Evolutionary conservation across 2,888 invertebrate species (phyloP).

Genomic region (Dicyrtomina minuta): DNA sequence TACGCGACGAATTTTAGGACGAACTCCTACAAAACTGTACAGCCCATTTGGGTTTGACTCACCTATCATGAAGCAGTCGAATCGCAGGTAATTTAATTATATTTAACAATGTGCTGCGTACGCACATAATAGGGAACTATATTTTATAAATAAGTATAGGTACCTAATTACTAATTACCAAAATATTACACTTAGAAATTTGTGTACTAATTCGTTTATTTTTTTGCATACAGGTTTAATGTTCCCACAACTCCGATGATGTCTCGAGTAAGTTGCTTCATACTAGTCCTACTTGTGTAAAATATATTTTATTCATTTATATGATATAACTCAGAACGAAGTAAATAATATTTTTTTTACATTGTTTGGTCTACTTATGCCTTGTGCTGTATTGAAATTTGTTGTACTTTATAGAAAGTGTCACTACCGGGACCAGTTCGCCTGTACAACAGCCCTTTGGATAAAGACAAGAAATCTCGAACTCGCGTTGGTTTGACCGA

Average conservation of each 20-base stretch:
- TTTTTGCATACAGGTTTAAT: not conserved
- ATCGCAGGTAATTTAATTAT: constrained; percentile 32
- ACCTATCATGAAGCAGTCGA: constrained; percentile 57
- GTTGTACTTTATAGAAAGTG: not conserved
- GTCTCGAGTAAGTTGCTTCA: constrained; percentile 19
- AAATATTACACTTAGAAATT: not conserved
- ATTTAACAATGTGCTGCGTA: too few species aligned
- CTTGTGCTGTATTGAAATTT: not conserved
- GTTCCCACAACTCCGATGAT: constrained; percentile 23
- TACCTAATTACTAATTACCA: not conserved
- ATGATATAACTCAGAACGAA: too few species aligned
- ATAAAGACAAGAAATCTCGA: not conserved
- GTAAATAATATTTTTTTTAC: too few species aligned
- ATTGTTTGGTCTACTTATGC: too few species aligned
- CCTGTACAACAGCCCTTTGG: constrained; percentile 8
- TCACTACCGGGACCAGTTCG: constrained; percentile 18
- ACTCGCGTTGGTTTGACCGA: constrained; percentile 16
- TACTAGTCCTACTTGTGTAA: not conserved
- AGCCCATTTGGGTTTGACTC: constrained; percentile 76
- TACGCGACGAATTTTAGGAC: constrained; percentile 58
- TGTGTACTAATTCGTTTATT: not conserved
- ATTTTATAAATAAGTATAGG: not conserved
- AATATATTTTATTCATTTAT: not conserved
- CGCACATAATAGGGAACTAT: too few species aligned
- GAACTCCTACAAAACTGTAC: constrained; percentile 72